These are phyloP conservation scores for Ichneumoninae sp. DNA, from an alignment of 2,888 invertebrate species.

Conservation along the genomic window DNA sequence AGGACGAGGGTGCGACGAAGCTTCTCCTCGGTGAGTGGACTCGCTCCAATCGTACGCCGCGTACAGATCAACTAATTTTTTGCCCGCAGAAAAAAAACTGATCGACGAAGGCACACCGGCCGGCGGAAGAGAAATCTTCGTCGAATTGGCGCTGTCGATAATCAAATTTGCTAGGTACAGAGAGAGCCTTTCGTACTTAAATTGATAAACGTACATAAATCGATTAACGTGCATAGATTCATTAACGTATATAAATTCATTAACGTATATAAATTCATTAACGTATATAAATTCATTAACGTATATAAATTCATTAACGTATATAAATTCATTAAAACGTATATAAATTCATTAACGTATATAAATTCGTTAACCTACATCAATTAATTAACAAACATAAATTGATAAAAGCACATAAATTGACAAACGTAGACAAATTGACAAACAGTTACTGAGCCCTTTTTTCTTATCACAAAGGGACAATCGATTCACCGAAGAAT, in stretches of 20 bases:
- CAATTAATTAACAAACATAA: no score
- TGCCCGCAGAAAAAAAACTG: conserved; percentile 69
- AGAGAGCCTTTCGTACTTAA: conserved; percentile 11
- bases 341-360: no score
- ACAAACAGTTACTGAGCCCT: neutral
- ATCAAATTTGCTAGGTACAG: conserved; percentile 76
- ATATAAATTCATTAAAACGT: neutral
- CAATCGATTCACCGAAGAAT: conserved; percentile 72
- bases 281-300: no score
- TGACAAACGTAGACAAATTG: neutral
- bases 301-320: no score
- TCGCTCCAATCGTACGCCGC: conserved; percentile 47
- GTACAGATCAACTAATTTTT: conserved; percentile 18
- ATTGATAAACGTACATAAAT: no score
- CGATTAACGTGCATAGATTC: no score
- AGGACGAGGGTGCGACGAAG: conserved; percentile 69
- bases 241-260: no score
- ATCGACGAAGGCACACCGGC: conserved; percentile 51
- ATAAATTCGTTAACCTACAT: neutral
- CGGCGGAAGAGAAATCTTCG: conserved; percentile 68
- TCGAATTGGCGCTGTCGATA: conserved; percentile 75
- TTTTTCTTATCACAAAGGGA: conserved; percentile 67
- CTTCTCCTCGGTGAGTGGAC: conserved; percentile 74
- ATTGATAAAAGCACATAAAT: no score
- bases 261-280: no score